phyloP scores from a whole-genome alignment of 2,888 invertebrate genomes.

The Eucriotettix oculatus region DNA sequence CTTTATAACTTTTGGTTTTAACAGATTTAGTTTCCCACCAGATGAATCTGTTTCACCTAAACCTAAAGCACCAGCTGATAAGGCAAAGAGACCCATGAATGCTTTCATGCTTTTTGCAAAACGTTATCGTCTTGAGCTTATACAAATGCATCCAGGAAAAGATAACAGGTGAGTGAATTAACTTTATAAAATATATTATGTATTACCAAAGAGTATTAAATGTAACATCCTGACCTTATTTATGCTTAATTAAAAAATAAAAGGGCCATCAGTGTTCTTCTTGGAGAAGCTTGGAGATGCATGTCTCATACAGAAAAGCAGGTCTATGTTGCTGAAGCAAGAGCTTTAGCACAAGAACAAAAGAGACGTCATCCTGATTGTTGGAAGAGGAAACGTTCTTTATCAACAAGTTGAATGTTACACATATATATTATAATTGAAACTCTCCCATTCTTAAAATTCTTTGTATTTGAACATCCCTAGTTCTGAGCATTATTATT shows the following conservation, averaged over 20 bases:
- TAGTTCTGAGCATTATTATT: no score
- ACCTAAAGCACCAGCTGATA: constrained; percentile 13
- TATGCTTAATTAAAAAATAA: background rate
- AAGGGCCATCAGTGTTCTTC: constrained; percentile 31
- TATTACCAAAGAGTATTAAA: no score
- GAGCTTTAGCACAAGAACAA: constrained; percentile 27
- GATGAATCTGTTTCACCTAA: constrained; percentile 11
- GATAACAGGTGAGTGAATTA: constrained; percentile 28
- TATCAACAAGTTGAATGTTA: constrained; percentile 17
- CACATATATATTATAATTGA: no score
- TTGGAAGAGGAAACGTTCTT: constrained; percentile 31
- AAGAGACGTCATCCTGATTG: constrained; percentile 31
- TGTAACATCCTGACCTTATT: background rate
- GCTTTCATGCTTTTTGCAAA: constrained; percentile 35
- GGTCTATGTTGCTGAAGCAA: constrained; percentile 25
- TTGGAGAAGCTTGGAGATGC: constrained; percentile 30
- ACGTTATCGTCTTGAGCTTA: constrained; percentile 27
- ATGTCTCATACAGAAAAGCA: constrained; percentile 24
- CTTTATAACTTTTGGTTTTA: no score
- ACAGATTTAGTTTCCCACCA: constrained; percentile 20
- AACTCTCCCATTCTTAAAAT: no score
- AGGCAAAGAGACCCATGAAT: constrained; percentile 33
- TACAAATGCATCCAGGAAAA: constrained; percentile 30
- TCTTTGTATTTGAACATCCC: no score
- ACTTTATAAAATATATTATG: background rate